These are phyloP conservation scores for Nylanderia fulva DNA, from an alignment of 1,140 invertebrate species.

Conservation along the genomic window DNA sequence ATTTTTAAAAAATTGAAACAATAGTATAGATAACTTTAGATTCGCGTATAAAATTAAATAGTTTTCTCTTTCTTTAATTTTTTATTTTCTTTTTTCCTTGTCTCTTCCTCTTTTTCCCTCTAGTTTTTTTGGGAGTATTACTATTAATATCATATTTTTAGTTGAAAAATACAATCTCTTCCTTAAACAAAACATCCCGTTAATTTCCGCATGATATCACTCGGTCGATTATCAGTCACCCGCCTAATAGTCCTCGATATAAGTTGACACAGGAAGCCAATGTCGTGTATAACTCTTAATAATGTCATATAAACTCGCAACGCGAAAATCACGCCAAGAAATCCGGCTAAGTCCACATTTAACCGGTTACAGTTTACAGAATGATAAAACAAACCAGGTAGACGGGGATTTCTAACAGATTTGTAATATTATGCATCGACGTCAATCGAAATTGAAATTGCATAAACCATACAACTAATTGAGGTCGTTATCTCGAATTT, in stretches of 20 bases:
- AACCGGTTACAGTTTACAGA: slow-evolving; percentile 70
- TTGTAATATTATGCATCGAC: neutral
- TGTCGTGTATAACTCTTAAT: neutral
- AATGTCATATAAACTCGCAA: slow-evolving; percentile 4
- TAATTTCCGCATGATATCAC: neutral
- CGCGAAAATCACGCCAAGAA: slow-evolving; percentile 30
- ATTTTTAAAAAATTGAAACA: neutral
- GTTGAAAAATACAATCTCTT: neutral
- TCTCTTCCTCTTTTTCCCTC: neutral
- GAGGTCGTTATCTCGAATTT: neutral
- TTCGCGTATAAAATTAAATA: neutral
- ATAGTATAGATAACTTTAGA: neutral
- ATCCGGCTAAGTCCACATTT: slow-evolving; percentile 57
- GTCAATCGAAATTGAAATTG: slow-evolving; percentile 24
- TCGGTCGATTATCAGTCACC: neutral
- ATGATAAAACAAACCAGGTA: slow-evolving; percentile 53
- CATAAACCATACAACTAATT: neutral
- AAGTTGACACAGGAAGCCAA: neutral
- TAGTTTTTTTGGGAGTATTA: neutral
- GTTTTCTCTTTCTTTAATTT: neutral
- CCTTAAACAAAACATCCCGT: neutral
- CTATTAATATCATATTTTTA: neutral
- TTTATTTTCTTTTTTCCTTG: neutral
- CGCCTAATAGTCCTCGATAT: neutral
- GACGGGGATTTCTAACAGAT: slow-evolving; percentile 30